phyloP scores from a whole-genome alignment of 2,888 invertebrate genomes.

The Drosophila anomelani region DNA sequence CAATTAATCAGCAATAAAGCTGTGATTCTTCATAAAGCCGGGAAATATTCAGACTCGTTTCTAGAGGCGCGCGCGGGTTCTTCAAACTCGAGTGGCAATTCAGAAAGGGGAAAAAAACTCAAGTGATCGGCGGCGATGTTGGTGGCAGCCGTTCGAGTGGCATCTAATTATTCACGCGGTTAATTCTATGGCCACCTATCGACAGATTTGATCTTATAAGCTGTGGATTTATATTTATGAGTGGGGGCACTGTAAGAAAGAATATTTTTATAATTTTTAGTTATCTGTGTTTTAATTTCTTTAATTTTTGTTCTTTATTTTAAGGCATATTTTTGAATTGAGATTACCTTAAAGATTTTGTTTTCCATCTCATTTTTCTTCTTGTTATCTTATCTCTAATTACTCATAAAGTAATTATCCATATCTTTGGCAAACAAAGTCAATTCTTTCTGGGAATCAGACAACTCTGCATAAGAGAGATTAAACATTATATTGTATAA shows the following conservation, averaged over 20 bases:
- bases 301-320: neutral
- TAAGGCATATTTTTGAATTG: neutral
- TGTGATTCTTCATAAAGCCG: constrained; percentile 25
- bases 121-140: constrained; percentile 56
- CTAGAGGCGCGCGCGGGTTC: constrained; percentile 28
- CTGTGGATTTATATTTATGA: constrained; percentile 16
- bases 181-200: constrained; percentile 43
- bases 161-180: constrained; percentile 52
- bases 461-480: neutral
- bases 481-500: neutral
- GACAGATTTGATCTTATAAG: constrained; percentile 39
- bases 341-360: neutral
- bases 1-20: constrained; percentile 9
- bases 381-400: neutral
- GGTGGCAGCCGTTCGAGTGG: constrained; percentile 54
- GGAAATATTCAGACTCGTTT: constrained; percentile 20
- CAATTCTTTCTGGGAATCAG: constrained; percentile 1
- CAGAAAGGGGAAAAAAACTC: constrained; percentile 38
- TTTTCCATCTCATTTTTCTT: neutral
- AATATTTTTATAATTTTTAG: neutral
- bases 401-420: neutral
- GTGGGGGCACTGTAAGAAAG: constrained; percentile 19
- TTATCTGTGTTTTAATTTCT: too few relatives aligned
- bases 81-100: constrained; percentile 54
- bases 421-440: constrained; percentile 2